Base-by-base conservation (phyloP, 1,140 invertebrate species). In the Zelostemma sp. region DNA sequence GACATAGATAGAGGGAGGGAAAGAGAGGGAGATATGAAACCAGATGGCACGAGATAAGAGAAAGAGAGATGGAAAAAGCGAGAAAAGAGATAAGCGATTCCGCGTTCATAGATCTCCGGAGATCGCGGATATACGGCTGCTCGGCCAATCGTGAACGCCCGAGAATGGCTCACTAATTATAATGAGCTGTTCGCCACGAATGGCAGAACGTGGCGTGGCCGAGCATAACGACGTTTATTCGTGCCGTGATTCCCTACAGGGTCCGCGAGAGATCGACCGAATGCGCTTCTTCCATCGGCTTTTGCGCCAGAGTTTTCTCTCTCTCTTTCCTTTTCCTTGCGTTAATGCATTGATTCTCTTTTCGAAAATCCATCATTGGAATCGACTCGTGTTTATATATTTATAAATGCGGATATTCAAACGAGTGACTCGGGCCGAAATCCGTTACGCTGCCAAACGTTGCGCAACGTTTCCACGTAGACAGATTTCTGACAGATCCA, bases 111-210 rank as follows among this genome's bases (percentile, higher is more conserved):
- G 75, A 71, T 73, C 72, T 62, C 55, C 46, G 53, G 50, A 64
- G 60, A 67, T 70, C 61, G 56, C 57, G 68, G 61, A 70, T 69
- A 62, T 73, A 66, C 47, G 15, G 16, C 45, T 46, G 64, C 35
- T 60, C 51, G 31, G 33, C 66, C 70, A 69, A 73, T 68, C 63
- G 59, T 16, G 56, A 49, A 46, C 41, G 33, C 6, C 16, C 51
- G 54, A 33, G 38, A 61, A 45, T 41, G 45, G 38, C 74, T 70
- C 70, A 73, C 79, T 80, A 81, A 82, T 81, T 81, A 80, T 81
- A 81, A 81, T 80, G 73, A 79, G 75, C 50, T 49, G 53, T 56
- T 71, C 53, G 66, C 74, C 68, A 64, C 70, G 73, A 78, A 74
- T 68, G 63, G 57, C 47, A 70, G 71, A 72, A 68, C 56, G 41